These are phyloP conservation scores for Brachionus paranguensis DNA, from an alignment of 1,140 invertebrate genomes.

Conservation along the genomic window DNA sequence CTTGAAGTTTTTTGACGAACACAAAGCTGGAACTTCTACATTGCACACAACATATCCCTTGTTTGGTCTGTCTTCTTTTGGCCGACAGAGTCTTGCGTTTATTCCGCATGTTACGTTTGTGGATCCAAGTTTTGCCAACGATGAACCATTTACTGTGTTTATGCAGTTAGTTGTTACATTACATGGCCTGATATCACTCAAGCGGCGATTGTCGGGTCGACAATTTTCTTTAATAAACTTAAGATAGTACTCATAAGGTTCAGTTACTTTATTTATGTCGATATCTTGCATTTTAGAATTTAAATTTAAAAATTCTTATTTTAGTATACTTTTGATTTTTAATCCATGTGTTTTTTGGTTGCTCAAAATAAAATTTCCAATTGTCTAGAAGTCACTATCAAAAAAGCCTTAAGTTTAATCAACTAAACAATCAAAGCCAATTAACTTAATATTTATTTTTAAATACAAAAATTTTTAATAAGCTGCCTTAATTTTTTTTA, in stretches of 20 bases:
- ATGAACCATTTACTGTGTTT: conserved; percentile 23
- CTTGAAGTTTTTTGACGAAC: conserved; percentile 31
- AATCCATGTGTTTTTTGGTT: too few relatives aligned
- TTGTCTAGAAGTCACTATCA: too few relatives aligned
- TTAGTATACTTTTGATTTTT: too few relatives aligned
- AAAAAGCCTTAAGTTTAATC: too few relatives aligned
- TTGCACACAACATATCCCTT: not conserved
- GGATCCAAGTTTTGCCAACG: conserved; percentile 18
- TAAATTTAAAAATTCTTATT: too few relatives aligned
- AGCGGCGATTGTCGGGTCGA: conserved; percentile 22
- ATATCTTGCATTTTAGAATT: conserved; percentile 20
- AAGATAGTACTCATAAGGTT: conserved; percentile 38
- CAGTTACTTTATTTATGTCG: conserved; percentile 23
- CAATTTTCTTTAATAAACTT: conserved; percentile 39
- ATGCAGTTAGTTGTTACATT: conserved; percentile 22
- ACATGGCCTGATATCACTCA: conserved; percentile 1
- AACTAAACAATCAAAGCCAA: too few relatives aligned
- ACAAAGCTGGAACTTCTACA: conserved; percentile 36
- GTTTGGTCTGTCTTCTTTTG: conserved; percentile 36
- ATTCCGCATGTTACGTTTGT: conserved; percentile 28
- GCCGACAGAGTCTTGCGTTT: conserved; percentile 9
- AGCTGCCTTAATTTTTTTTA: too few relatives aligned
- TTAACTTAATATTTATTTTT: too few relatives aligned
- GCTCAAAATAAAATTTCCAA: too few relatives aligned
- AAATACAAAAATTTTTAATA: too few relatives aligned